Evolutionary conservation across 30 jellyfish, hydroid and myxozoan species (phyloP), one percentile per base, ranked within the genome.

Genomic region (Sanderia malayensis): DNA sequence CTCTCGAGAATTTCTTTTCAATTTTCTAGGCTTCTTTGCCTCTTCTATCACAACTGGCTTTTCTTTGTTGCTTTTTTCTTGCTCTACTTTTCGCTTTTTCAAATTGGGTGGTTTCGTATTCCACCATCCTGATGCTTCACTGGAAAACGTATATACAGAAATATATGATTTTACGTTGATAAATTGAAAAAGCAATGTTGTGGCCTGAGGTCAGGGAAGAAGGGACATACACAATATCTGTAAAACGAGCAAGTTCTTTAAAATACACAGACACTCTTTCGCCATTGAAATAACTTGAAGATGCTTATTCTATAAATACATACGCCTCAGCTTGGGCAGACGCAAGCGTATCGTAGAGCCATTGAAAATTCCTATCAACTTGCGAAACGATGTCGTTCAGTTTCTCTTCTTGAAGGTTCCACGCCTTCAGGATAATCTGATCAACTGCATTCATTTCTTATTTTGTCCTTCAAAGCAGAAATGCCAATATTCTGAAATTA

Each of bases 271-370:
- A 41, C 55, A 41, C n/a, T 41, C 8, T 6, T 41, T 41, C 55
- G 15, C 15, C 8, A 41, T 15, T 15, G 15, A 41, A 41, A 8
- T 41, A 6, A 15, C 11, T 8, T 8, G 55, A 6, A 15, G 55
- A 19, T 15, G 64, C 18, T 49, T 4, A 4, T 2, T 49, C 18
- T 49, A 44, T 21, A 49, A 4, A 37, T n/a, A n/a, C n/a, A n/a
- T n/a, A n/a, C n/a, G n/a, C 77, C 13, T 6, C 52, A 4, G 6
- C 52, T 74, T 74, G 45, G 10, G 86, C 77, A 37, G 86, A 76
- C 3, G 86, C 44, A 59, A 74, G 45, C 27, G 47, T 32, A 10
- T 45, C 70, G 13, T 74, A 18, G 58, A 74, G 7, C 86, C 86
- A 74, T 31, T 41, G 57, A 41, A 8, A 31, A 2, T 32, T 22